These are phyloP conservation scores for Onychomys leucogaster DNA, from an alignment of 2,797 vertebrate species.

Conservation along the genomic window DNA sequence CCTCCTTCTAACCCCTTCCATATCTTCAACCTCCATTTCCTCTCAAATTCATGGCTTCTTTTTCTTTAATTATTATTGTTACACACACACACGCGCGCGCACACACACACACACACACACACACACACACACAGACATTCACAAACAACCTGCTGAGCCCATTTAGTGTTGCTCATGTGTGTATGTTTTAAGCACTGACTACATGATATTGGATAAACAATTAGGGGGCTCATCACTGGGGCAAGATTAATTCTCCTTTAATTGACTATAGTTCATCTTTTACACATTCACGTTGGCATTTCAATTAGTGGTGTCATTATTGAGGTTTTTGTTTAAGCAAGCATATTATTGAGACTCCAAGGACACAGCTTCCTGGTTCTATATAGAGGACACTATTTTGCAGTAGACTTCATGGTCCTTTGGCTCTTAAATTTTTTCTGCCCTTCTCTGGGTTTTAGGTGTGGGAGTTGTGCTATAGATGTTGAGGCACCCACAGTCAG, in stretches of 20 bases:
- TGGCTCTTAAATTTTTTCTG: background rate
- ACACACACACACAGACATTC: background rate
- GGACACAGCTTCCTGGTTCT: background rate
- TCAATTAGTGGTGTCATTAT: background rate
- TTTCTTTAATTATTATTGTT: background rate
- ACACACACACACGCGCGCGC: background rate
- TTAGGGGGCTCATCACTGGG: background rate
- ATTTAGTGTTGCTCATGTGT: background rate
- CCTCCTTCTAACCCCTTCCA: background rate
- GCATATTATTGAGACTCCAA: background rate
- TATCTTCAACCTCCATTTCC: background rate
- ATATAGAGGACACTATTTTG: background rate
- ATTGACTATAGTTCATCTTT: background rate
- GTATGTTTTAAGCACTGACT: background rate
- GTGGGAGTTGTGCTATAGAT: background rate
- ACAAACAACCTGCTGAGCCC: background rate
- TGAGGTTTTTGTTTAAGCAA: background rate
- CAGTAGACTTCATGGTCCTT: background rate
- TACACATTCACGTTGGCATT: background rate
- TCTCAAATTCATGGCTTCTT: background rate
- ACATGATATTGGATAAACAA: background rate
- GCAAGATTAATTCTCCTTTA: background rate
- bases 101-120: background rate
- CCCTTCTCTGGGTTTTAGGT: background rate
- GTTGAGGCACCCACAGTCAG: background rate